Evolutionary conservation across 2,113 vertebrate species (phyloP).

Genomic region (Gavialis gangeticus): DNA sequence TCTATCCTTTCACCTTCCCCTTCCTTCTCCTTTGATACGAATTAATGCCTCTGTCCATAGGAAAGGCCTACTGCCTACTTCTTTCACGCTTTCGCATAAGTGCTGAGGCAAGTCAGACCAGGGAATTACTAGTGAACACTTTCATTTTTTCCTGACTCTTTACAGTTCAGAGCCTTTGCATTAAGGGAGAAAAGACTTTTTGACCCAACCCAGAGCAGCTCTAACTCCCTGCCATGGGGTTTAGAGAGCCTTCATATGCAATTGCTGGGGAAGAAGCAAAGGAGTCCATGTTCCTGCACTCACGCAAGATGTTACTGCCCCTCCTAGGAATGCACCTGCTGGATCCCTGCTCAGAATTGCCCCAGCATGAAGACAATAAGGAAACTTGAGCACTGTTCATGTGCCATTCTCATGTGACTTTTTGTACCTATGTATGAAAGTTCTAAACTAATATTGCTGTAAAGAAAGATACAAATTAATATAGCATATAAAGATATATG

Average conservation of each 20-base stretch:
- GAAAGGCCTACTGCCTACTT: constrained; percentile 9
- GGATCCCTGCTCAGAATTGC: constrained; percentile 58
- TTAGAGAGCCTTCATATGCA: constrained; percentile 52
- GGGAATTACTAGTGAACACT: background rate
- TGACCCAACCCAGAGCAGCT: constrained; percentile 18
- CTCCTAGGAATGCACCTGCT: constrained; percentile 54
- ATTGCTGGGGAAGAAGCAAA: background rate
- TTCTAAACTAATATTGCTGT: constrained; percentile 80
- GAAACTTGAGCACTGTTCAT: constrained; percentile 47
- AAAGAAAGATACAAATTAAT: constrained; percentile 83
- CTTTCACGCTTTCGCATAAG: background rate
- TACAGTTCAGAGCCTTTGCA: background rate
- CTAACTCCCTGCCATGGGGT: constrained; percentile 7
- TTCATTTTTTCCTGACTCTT: background rate
- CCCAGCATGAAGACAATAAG: constrained; percentile 66
- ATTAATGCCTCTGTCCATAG: background rate
- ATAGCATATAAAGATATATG: constrained; percentile 83
- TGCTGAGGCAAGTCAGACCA: constrained; percentile 52
- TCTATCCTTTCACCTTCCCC: background rate
- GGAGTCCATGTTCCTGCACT: background rate
- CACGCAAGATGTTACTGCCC: background rate
- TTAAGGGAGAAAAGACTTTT: background rate
- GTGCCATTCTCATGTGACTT: constrained; percentile 75
- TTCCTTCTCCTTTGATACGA: background rate
- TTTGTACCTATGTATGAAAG: constrained; percentile 84